Conservation (phyloP, 2,797 vertebrate genomes). For the Morelia viridis region DNA sequence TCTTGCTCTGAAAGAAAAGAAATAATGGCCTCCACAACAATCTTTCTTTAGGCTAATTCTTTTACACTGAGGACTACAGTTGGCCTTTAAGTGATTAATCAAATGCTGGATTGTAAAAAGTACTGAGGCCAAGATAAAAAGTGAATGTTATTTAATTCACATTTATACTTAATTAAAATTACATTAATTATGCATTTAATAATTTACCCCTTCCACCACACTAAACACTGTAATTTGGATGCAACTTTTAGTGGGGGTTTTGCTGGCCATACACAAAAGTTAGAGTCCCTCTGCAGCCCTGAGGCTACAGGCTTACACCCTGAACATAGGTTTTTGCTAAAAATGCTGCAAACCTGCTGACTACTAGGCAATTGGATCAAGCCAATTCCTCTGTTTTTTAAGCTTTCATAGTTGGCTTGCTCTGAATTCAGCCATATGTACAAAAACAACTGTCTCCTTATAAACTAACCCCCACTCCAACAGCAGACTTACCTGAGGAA, state of each 20-base stretch:
- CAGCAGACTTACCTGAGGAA: slow-evolving; percentile 85
- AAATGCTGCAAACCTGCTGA: background rate
- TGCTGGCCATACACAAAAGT: background rate
- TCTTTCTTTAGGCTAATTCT: background rate
- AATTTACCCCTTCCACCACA: background rate
- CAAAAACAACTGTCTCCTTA: background rate
- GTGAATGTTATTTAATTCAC: background rate
- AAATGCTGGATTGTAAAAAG: background rate
- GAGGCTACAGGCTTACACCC: background rate
- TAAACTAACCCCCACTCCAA: background rate
- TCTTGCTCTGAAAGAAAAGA: background rate
- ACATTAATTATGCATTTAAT: background rate
- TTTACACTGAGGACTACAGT: background rate
- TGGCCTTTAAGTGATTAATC: background rate
- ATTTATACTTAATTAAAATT: background rate
- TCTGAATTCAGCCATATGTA: background rate
- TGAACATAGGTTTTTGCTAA: background rate
- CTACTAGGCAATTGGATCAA: background rate
- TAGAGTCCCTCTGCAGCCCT: background rate
- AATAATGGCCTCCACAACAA: background rate
- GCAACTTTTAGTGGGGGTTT: background rate
- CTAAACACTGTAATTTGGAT: background rate
- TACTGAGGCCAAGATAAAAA: background rate
- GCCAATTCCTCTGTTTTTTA: background rate
- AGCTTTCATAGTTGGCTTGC: background rate